Evolutionary conservation across 2,888 invertebrate species (phyloP), one percentile per base, ranked within the genome.

Genomic region (Chaitophorus viminalis): DNA sequence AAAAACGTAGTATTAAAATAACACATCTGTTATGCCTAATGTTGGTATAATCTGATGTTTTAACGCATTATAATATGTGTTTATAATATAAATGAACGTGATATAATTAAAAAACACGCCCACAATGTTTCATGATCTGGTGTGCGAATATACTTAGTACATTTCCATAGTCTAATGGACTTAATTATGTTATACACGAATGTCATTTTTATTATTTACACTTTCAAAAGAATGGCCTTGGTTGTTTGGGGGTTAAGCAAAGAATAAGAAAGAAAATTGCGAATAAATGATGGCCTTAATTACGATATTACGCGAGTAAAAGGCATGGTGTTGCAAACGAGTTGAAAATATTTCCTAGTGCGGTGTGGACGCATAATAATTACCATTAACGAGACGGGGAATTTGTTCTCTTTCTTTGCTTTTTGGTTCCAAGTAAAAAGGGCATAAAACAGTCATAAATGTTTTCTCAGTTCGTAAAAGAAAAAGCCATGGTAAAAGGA

Each of bases 301-400:
- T 72, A 86, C 77, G 70, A 78, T 79, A 86, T 79, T 86, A 86
- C 72, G 60, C 5, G 21, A 74, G 72, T 33, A 60, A 36, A 60
- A 65, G 65, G 46, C 25, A 29, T 33, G 60, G 79, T 29, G 60
- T 36, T 52, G 60, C 54, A 31, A 18, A 85, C 78, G 39, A 54
- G 72, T 78, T 54, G 70, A 72, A 54, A 70, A 86, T 78, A 79
- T 70, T 85, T n/a, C 33, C 25, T 52, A 31, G 60, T 72, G 68
- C 68, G 68, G 52, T 25, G 25, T 25, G 39, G 46, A 29, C 29
- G 52, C 33, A 52, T 78, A 70, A 84, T 78, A 54, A 72, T 76
- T 85, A 85, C 70, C 70, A 46, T 79, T 87, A 79, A 87, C 79
- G 81, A 74, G 74, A 81, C 74, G 25, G 54, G 25, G 39, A 29